Conservation (phyloP, 2,113 vertebrate species). For the Ophiodon elongatus region DNA sequence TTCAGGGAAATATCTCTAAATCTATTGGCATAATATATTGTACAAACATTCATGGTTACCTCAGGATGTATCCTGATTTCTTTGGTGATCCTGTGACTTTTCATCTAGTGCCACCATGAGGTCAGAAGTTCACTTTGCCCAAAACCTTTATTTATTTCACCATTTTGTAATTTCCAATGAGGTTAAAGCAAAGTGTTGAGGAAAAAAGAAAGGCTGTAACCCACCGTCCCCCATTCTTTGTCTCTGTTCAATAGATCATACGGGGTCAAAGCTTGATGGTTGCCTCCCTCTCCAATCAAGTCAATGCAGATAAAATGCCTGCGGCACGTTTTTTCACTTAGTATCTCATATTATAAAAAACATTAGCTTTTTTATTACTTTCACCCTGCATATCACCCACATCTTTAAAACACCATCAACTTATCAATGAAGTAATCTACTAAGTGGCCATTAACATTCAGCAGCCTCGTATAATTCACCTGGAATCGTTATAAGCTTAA, state of each 20-base stretch:
- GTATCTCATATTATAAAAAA: background rate
- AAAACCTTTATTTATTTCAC: background rate
- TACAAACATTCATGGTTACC: background rate
- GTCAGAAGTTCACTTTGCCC: background rate
- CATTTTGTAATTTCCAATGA: background rate
- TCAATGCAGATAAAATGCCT: background rate
- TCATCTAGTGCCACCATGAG: background rate
- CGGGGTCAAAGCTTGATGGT: background rate
- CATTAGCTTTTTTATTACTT: background rate
- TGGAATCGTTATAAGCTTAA: background rate
- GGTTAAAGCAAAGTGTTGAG: background rate
- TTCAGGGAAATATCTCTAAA: background rate
- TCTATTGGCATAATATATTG: background rate
- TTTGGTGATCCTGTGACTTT: background rate
- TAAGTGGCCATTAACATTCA: background rate
- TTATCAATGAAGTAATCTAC: background rate
- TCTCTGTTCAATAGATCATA: background rate
- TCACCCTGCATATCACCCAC: background rate
- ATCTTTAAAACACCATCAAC: slow-evolving; percentile 1
- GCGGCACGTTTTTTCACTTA: background rate
- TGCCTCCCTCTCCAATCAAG: background rate
- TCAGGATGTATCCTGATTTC: background rate
- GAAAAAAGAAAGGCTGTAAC: background rate
- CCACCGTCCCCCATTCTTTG: background rate
- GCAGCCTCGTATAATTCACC: background rate